Percentiles rank a stretch among this genome's conserved stretches.
phyloP scores from a whole-genome alignment of 1,140 invertebrate species.

The Tribolium castaneum region DNA sequence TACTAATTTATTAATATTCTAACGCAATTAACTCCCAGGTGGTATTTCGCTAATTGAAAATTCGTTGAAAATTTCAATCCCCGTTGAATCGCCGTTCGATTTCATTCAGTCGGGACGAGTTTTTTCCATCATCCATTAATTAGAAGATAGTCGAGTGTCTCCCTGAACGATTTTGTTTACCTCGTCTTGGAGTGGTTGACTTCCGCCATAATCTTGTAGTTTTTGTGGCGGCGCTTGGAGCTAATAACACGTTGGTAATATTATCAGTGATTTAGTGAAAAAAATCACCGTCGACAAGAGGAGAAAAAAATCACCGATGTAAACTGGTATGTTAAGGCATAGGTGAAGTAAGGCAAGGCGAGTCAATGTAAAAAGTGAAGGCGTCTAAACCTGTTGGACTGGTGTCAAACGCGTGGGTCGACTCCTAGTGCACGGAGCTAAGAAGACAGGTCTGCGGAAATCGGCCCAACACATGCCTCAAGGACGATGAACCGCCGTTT shows the following conservation, averaged over 20 bases:
- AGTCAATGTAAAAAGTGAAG: constrained; percentile 59
- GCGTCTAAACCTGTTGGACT: constrained; percentile 61
- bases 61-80: not conserved
- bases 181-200: constrained; percentile 4
- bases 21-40: not conserved
- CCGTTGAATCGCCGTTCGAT: not conserved
- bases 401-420: constrained; percentile 60
- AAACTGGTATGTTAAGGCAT: constrained; percentile 37
- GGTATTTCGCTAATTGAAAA: not conserved
- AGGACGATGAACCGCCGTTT: constrained; percentile 49
- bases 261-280: constrained; percentile 28
- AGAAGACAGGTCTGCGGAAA: constrained; percentile 49
- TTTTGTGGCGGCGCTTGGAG: constrained; percentile 10
- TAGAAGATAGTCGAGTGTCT: constrained; percentile 3
- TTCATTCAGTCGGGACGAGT: constrained; percentile 13
- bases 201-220: constrained; percentile 24
- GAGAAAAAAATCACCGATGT: constrained; percentile 21
- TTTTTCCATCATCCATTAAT: constrained; percentile 8
- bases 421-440: constrained; percentile 54
- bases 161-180: constrained; percentile 19
- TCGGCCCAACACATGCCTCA: constrained; percentile 46
- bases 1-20: not conserved
- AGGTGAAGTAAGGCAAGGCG: constrained; percentile 42
- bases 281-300: not conserved
- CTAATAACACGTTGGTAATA: constrained; percentile 30